Evolutionary conservation across 2,113 vertebrate species (phyloP).

Genomic region (Athene noctua): DNA sequence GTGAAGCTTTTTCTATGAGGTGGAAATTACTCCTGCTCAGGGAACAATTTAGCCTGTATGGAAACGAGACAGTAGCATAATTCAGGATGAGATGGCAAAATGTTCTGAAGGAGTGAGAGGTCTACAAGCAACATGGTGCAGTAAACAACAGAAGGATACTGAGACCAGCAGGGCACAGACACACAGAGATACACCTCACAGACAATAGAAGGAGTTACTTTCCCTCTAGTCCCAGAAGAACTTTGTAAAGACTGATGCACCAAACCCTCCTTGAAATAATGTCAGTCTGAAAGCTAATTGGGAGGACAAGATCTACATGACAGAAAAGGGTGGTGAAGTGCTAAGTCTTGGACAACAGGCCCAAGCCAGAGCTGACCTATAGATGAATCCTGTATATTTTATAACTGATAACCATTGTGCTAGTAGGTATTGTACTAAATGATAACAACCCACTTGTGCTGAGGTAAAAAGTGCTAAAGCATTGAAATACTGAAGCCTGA

Average conservation of each 20-base stretch:
- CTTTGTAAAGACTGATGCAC: not conserved
- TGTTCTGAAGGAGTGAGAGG: not conserved
- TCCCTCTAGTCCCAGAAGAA: not conserved
- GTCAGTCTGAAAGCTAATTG: not conserved
- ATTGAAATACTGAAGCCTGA: too few relatives aligned
- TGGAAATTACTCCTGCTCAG: not conserved
- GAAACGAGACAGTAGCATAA: not conserved
- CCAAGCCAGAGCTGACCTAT: too few relatives aligned
- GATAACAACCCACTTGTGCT: too few relatives aligned
- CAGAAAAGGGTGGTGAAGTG: not conserved
- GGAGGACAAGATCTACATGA: not conserved
- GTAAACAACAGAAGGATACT: not conserved
- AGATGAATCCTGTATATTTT: too few relatives aligned
- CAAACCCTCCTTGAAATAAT: not conserved
- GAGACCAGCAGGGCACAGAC: not conserved
- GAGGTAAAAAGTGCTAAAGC: too few relatives aligned
- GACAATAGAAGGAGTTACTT: not conserved
- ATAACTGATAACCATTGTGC: too few relatives aligned
- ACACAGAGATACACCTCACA: not conserved
- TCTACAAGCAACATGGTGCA: rapidly evolving
- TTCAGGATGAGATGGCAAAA: not conserved
- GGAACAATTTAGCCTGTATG: not conserved
- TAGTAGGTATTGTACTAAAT: too few relatives aligned
- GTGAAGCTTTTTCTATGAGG: not conserved
- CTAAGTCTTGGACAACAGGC: too few relatives aligned